These are phyloP conservation scores for Myoxocephalus aenaeus DNA, from an alignment of 2,797 vertebrate species.

Conservation along the genomic window DNA sequence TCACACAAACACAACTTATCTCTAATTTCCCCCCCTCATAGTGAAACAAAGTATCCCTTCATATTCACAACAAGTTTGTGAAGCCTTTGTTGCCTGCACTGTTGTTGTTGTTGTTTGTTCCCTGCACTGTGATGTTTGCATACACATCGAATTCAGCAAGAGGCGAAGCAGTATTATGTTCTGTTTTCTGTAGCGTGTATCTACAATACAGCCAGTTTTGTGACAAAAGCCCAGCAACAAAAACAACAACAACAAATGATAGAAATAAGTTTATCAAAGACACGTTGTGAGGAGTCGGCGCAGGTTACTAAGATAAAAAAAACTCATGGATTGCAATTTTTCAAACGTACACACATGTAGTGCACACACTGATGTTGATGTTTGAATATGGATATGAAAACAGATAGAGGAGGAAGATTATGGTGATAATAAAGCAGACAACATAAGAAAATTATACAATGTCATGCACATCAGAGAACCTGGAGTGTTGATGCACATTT, in stretches of 20 bases:
- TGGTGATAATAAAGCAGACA: background rate
- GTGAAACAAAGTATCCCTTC: background rate
- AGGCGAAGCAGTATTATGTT: background rate
- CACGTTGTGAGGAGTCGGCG: background rate
- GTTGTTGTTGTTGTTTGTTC: conserved; percentile 9
- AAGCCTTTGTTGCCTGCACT: conserved; percentile 10
- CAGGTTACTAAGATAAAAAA: conserved; percentile 3
- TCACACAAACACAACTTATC: conserved; percentile 6
- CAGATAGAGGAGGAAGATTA: background rate
- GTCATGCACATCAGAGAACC: background rate
- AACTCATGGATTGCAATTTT: background rate
- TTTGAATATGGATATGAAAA: background rate
- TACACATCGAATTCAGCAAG: background rate
- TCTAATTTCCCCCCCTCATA: background rate
- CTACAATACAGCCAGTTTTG: background rate
- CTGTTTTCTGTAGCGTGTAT: conserved; percentile 6
- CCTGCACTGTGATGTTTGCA: background rate
- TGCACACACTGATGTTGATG: background rate
- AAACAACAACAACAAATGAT: background rate
- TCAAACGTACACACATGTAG: background rate
- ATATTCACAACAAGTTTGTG: background rate
- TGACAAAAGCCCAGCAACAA: conserved; percentile 2
- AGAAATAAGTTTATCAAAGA: conserved; percentile 21
- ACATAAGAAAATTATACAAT: background rate
- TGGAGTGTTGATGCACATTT: background rate